Evolutionary conservation across 2,888 invertebrate genomes (phyloP).

Genomic region (Lydus trimaculatus): DNA sequence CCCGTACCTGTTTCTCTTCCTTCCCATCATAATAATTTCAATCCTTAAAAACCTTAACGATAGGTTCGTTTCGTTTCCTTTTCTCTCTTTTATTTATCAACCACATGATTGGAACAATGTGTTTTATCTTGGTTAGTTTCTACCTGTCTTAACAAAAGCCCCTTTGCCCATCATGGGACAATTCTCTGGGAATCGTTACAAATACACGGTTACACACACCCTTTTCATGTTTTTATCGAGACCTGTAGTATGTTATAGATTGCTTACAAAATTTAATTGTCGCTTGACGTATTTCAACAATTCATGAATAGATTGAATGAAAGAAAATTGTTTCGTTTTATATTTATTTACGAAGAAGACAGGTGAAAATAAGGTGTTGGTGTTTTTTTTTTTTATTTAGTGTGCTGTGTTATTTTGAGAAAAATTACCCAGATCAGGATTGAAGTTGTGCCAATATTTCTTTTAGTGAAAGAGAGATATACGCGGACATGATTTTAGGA

Average conservation of each 20-base stretch:
- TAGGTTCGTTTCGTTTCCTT: background rate
- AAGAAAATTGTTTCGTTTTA: background rate
- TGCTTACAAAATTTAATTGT: background rate
- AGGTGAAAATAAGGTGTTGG: background rate
- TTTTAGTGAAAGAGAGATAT: background rate
- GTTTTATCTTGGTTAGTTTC: conserved; percentile 5
- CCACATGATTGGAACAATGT: background rate
- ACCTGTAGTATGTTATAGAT: background rate
- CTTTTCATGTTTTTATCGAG: conserved; percentile 3
- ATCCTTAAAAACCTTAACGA: background rate
- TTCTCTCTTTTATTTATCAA: background rate
- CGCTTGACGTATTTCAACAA: background rate
- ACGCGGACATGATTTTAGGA: conserved; percentile 7
- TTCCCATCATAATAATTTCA: background rate
- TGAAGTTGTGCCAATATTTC: background rate
- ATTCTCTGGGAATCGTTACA: conserved; percentile 9
- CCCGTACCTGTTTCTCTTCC: conserved; percentile 7
- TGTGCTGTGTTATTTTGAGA: background rate
- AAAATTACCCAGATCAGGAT: background rate
- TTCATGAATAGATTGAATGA: background rate
- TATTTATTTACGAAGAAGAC: background rate
- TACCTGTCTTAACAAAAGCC: conserved; percentile 3
- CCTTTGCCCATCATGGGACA: background rate
- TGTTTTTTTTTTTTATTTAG: background rate
- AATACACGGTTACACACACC: conserved; percentile 11